Base-by-base conservation (phyloP, 1,140 invertebrate genomes). In the Paralvinella palmiformis region DNA sequence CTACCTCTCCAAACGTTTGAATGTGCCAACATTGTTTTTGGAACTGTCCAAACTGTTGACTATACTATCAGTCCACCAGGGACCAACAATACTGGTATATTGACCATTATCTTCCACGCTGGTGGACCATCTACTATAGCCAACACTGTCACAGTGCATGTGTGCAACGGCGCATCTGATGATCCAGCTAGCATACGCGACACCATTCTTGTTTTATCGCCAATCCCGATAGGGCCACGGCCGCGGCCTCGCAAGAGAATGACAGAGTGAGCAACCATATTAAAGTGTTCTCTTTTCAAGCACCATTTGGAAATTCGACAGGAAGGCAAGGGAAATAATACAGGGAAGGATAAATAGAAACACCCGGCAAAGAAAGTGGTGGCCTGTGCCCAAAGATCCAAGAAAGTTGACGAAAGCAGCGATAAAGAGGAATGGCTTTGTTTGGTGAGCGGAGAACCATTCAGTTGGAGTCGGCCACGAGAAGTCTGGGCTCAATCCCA, bases 341-440 rank as follows among this genome's bases (percentile, higher is more conserved):
- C n/a, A n/a, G n/a, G n/a, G n/a, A n/a, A n/a, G n/a, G n/a, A n/a
- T n/a, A n/a, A n/a, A n/a, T n/a, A n/a, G 37, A 48, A 15, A 24
- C 45, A 48, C n/a, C 20, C 45, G 45, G 5, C 6, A 6, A 48
- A 4, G 17, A 48, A 48, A n/a, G 45, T 13, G 20, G 45, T 48
- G 45, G 27, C 45, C 5, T 24, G 0, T 48, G 45, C 45, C 45
- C 13, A 44, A 44, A 44, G 13, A 44, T 44, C 13, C 13, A 44
- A 44, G 48, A 52, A 52, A 52, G 48, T 52, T 10, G n/a, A 52
- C 17, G 1, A 52, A 52, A 52, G 48, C 48, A 52, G 48, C 48
- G 13, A 52, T 20, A 22, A 52, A 20, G 10, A 52, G 48, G 48
- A 52, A 13, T 52, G 48, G 10, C n/a, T 29, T 52, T 52, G 48